Evolutionary conservation across 2,888 invertebrate genomes (phyloP).

Genomic region (Schizotus pectinicornis): DNA sequence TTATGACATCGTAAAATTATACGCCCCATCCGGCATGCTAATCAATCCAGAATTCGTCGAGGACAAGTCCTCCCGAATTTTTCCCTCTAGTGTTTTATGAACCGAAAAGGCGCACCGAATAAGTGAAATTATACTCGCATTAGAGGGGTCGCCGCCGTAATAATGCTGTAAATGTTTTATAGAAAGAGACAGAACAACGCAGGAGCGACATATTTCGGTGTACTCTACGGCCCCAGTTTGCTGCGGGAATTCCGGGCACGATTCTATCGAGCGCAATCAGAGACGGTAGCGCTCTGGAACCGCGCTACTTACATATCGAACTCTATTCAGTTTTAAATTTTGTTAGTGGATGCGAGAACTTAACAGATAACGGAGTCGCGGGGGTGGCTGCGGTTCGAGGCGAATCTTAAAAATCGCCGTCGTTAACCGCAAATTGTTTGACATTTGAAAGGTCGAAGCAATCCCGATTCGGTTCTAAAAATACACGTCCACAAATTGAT

Average conservation of each 20-base stretch:
- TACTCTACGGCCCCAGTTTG: constrained; percentile 19
- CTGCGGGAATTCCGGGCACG: constrained; percentile 28
- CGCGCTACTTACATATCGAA: constrained; percentile 12
- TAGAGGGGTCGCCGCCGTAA: constrained; percentile 8
- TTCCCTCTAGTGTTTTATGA: neutral
- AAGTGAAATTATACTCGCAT: constrained; percentile 16
- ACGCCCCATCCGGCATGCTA: constrained; percentile 3
- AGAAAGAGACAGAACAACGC: constrained; percentile 25
- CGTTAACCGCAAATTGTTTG: too few relatives aligned
- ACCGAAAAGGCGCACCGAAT: constrained; percentile 15
- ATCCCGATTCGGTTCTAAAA: too few relatives aligned
- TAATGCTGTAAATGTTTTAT: constrained; percentile 21
- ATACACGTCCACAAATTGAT: too few relatives aligned
- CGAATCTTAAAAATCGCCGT: too few relatives aligned
- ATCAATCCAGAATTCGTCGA: neutral
- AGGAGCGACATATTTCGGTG: constrained; percentile 25
- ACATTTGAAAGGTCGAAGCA: too few relatives aligned
- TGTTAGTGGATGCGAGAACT: neutral
- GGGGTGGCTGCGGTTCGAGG: too few relatives aligned
- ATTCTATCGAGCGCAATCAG: constrained; percentile 31
- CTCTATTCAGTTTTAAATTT: constrained; percentile 9
- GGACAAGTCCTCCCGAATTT: neutral
- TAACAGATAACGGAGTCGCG: too few relatives aligned
- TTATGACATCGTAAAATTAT: constrained; percentile 13
- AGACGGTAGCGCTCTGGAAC: constrained; percentile 6